These are phyloP conservation scores for Cepaea hortensis DNA, from an alignment of 2,888 invertebrate genomes.

Conservation along the genomic window DNA sequence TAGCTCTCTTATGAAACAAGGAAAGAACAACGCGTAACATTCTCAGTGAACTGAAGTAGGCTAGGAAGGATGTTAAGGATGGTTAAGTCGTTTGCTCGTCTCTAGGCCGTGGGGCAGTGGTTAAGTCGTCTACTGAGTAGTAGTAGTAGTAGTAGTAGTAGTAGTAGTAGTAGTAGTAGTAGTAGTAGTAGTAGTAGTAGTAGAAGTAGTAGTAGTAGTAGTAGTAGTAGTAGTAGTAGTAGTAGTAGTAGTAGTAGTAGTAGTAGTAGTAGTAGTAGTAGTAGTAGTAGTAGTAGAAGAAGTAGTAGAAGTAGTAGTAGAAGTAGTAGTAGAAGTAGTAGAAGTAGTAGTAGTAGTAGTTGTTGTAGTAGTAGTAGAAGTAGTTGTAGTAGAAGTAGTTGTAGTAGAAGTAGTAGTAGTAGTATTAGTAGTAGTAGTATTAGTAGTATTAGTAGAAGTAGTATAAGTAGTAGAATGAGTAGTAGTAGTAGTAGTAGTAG, in stretches of 20 bases:
- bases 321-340: constrained; percentile 28
- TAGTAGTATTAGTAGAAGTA: too few relatives aligned
- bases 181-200: constrained; percentile 5
- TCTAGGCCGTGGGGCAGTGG: too few relatives aligned
- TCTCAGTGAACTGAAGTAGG: too few relatives aligned
- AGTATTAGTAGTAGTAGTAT: too few relatives aligned
- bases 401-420: too few relatives aligned
- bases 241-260: constrained; percentile 9
- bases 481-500: constrained; percentile 29
- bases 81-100: too few relatives aligned
- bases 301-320: constrained; percentile 29
- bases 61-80: too few relatives aligned
- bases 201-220: constrained; percentile 21
- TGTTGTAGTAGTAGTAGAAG: constrained; percentile 16
- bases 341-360: constrained; percentile 29
- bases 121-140: too few relatives aligned
- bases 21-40: too few relatives aligned
- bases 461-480: too few relatives aligned
- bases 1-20: too few relatives aligned
- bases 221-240: constrained; percentile 7
- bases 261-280: constrained; percentile 36
- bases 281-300: constrained; percentile 38
- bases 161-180: constrained; percentile 23
- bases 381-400: constrained; percentile 24
- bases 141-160: constrained; percentile 27